These are phyloP conservation scores for Aspidiotus destructor DNA, from an alignment of 2,888 invertebrate species.

Conservation along the genomic window DNA sequence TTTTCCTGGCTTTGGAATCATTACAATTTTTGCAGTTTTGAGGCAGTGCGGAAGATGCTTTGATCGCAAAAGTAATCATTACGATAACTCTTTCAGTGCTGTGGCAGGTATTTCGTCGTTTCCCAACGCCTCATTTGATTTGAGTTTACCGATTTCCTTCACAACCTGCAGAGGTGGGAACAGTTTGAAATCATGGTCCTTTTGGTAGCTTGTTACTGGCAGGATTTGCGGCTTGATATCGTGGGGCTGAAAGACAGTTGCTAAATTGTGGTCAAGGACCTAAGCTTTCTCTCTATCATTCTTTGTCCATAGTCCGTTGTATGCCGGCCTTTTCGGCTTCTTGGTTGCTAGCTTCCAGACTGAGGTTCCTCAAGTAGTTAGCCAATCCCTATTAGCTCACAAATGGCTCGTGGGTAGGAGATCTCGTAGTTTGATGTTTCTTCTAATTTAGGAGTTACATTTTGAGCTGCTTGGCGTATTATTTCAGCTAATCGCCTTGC, in stretches of 20 bases:
- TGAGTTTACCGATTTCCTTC: neutral
- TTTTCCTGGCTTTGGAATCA: neutral
- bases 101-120: neutral
- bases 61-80: neutral
- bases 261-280: neutral
- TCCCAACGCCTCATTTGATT: neutral
- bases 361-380: too few species aligned
- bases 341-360: too few species aligned
- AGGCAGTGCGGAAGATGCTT: neutral
- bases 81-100: neutral
- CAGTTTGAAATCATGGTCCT: too few species aligned
- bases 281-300: neutral
- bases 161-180: too few species aligned
- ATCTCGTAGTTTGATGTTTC: too few species aligned
- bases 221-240: too few species aligned
- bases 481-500: too few species aligned
- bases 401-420: too few species aligned
- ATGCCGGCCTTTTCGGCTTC: neutral
- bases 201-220: too few species aligned
- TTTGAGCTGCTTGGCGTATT: too few species aligned
- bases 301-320: neutral
- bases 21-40: neutral
- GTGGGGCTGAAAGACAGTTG: neutral
- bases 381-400: too few species aligned
- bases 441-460: too few species aligned